Percentiles rank a stretch among this genome's conserved stretches.
phyloP scores from a whole-genome alignment of 2,888 invertebrate species.

The Phytoseiulus persimilis region DNA sequence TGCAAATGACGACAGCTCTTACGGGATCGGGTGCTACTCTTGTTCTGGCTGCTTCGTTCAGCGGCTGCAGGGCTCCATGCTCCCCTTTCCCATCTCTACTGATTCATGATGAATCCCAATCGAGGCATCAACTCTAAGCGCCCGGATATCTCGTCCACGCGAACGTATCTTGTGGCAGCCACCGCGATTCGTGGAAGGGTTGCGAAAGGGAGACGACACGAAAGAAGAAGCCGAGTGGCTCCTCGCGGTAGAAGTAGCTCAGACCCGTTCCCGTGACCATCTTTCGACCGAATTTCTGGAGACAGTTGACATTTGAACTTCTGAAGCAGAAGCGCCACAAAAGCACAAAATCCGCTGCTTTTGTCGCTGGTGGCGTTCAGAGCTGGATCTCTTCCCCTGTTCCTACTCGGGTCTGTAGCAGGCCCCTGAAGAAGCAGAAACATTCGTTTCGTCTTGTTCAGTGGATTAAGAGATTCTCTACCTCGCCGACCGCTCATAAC shows the following conservation, averaged over 20 bases:
- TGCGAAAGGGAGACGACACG: neutral
- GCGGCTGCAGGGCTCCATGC: neutral
- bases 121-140: neutral
- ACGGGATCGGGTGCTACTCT: neutral
- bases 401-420: neutral
- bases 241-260: neutral
- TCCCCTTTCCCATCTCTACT: neutral
- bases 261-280: conserved; percentile 5
- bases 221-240: neutral
- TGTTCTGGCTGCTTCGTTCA: neutral
- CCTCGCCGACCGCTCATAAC: neutral
- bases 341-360: neutral
- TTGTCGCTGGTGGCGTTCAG: neutral
- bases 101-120: too few relatives aligned
- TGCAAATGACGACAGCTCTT: neutral
- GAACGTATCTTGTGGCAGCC: neutral
- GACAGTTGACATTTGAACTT: neutral
- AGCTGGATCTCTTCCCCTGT: neutral
- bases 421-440: neutral
- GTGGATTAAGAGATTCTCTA: neutral
- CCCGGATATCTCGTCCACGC: neutral
- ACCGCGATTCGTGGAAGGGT: neutral
- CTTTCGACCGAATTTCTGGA: conserved; percentile 5
- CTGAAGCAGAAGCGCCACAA: neutral
- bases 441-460: neutral